Percentiles rank a stretch among this genome's conserved stretches.
Conservation (phyloP, 2,888 invertebrate genomes). For the Stenchaetothrips biformis region DNA sequence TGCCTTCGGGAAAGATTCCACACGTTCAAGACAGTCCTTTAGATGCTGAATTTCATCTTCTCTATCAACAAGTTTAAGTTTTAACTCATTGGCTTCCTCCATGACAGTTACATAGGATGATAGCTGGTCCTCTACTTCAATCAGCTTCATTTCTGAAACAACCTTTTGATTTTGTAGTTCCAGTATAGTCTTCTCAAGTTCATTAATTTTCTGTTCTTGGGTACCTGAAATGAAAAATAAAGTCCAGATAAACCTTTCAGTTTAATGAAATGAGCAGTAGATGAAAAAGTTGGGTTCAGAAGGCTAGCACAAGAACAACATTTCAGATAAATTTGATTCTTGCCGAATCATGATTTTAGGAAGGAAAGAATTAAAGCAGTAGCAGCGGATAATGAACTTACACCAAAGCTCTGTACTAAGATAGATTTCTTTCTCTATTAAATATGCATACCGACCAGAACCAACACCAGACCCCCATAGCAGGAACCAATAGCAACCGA, state of each 20-base stretch:
- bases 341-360: no score
- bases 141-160: conserved; percentile 61
- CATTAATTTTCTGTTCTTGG: not conserved
- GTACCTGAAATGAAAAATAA: not conserved
- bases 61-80: conserved; percentile 60
- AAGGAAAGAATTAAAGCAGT: no score
- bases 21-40: conserved; percentile 66
- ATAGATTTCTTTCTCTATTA: no score
- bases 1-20: conserved; percentile 58
- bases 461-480: no score
- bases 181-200: not conserved
- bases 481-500: no score
- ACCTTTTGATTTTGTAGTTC: conserved; percentile 37
- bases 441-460: no score
- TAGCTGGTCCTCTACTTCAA: conserved; percentile 69
- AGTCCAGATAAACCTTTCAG: not conserved
- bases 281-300: no score
- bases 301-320: no score
- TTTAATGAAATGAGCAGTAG: not conserved
- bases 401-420: no score
- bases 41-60: conserved; percentile 58
- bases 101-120: conserved; percentile 39
- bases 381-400: no score
- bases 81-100: conserved; percentile 57
- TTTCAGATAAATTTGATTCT: no score